A percentile compares a stretch with the other conserved stretches of the same genome.
Conservation (phyloP, 2,888 invertebrate genomes). For the Teinopalpus imperialis region DNA sequence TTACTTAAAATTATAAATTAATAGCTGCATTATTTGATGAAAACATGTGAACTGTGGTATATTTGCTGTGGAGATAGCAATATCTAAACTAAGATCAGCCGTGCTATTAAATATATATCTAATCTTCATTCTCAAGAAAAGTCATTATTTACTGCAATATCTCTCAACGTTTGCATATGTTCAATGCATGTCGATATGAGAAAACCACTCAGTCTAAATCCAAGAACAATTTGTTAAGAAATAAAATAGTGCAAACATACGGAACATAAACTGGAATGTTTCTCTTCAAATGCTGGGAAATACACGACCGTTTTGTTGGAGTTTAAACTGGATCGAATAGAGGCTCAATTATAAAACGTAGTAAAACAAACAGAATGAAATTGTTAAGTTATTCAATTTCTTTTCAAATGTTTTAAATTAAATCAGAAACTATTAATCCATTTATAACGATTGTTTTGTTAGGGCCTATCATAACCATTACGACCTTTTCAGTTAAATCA, state of each 20-base stretch:
- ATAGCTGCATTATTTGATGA: no score
- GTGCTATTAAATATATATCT: no score
- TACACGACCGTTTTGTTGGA: background rate
- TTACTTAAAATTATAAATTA: no score
- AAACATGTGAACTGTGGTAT: no score
- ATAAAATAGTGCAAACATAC: constrained; percentile 7
- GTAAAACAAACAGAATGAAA: constrained; percentile 5
- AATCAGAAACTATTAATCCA: no score
- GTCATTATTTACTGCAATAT: constrained; percentile 1
- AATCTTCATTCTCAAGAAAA: background rate
- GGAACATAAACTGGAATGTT: constrained; percentile 10
- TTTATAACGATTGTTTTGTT: no score
- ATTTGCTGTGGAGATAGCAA: background rate
- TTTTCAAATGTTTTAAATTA: no score
- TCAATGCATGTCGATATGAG: constrained; percentile 3
- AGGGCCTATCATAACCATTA: no score
- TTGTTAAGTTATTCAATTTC: constrained; percentile 7
- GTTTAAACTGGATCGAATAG: background rate
- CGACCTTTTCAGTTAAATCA: no score
- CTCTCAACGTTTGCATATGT: background rate
- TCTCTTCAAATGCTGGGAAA: constrained; percentile 1
- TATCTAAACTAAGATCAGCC: no score
- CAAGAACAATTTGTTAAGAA: constrained; percentile 8
- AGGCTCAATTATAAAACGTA: constrained; percentile 5
- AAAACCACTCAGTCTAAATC: constrained; percentile 14